These are phyloP conservation scores for Epirrhoe alternata DNA, from an alignment of 2,888 invertebrate species.

Conservation along the genomic window DNA sequence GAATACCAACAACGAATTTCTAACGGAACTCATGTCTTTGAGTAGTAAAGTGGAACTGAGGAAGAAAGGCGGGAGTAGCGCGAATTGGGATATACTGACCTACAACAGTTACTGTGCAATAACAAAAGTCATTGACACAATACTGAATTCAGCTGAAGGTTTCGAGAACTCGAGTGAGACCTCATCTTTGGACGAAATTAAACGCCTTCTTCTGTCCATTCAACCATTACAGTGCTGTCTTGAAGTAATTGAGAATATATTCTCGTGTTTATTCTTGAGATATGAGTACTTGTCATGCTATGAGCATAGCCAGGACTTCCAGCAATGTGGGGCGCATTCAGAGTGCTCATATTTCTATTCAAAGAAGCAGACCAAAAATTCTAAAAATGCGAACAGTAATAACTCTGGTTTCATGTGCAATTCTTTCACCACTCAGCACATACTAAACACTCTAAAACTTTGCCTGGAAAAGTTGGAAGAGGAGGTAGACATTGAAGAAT, in stretches of 20 bases:
- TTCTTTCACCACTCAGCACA: conserved; percentile 84
- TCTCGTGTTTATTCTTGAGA: conserved; percentile 88
- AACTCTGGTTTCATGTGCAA: conserved; percentile 85
- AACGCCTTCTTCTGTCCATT: conserved; percentile 76
- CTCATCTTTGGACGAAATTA: conserved; percentile 76
- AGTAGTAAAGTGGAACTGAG: conserved; percentile 58
- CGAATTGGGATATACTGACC: conserved; percentile 78
- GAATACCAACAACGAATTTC: conserved; percentile 75
- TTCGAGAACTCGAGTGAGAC: conserved; percentile 66
- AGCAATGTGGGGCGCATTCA: conserved; percentile 73
- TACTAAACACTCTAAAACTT: conserved; percentile 84
- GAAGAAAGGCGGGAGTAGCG: conserved; percentile 49
- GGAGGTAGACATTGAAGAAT: conserved; percentile 57
- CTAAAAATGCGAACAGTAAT: conserved; percentile 57
- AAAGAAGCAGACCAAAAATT: conserved; percentile 67
- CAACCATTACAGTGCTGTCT: conserved; percentile 78
- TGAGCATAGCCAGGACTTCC: conserved; percentile 75
- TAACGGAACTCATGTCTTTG: conserved; percentile 66
- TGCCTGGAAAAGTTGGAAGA: conserved; percentile 81
- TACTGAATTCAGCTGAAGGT: conserved; percentile 70
- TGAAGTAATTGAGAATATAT: conserved; percentile 90
- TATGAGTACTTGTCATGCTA: conserved; percentile 86
- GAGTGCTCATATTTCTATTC: conserved; percentile 82
- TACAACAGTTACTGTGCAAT: conserved; percentile 83
- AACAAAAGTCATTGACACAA: conserved; percentile 78